Evolutionary conservation across 2,888 invertebrate genomes (phyloP), one percentile per base, ranked within the genome.

Genomic region (Diarsia dahlii): DNA sequence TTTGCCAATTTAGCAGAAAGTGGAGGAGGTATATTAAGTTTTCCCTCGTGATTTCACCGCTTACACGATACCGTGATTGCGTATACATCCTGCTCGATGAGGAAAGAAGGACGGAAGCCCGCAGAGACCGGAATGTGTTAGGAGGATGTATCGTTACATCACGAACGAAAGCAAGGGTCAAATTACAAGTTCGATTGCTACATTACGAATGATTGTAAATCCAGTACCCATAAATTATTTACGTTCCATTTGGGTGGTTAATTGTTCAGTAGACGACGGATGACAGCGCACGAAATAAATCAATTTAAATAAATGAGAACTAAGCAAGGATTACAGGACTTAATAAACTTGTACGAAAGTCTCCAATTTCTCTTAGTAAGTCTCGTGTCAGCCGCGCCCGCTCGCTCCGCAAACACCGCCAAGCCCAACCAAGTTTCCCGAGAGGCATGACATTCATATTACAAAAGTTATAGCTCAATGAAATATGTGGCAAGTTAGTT

Each of bases 401-500:
- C 71, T 72, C 71, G 56, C 72, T 56, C 28, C 71, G 63, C 80
- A 62, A 80, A 80, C 78, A 82, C 63, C 71, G 65, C 74, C 74
- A 64, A 82, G 54, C 73, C 70, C 72, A 78, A 74, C 80, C 71
- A 86, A 86, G 82, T 88, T 88, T 78, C 78, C 84, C 82, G 80
- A 86, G 81, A 84, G 83, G 82, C 85, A 79, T 86, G 89, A 89
- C 90, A 89, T 90, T 91, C 85, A 90, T 91, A 90, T 89, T 91
- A 87, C 88, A 88, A 91, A 91, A 92, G 90, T 90, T 91, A 88
- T 88, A 85, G 85, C 85, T 85, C 85, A 87, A 88, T 90, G 88
- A 91, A 91, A 91, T 89, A 90, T 90, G 89, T 83, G 87, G 79
- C 80, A 89, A 91, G 87, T 89, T 90, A 82, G 87, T 89, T 90